Percentiles rank a stretch among this genome's conserved stretches.
phyloP scores from a whole-genome alignment of 2,888 invertebrate genomes.

The Leucoma salicis region DNA sequence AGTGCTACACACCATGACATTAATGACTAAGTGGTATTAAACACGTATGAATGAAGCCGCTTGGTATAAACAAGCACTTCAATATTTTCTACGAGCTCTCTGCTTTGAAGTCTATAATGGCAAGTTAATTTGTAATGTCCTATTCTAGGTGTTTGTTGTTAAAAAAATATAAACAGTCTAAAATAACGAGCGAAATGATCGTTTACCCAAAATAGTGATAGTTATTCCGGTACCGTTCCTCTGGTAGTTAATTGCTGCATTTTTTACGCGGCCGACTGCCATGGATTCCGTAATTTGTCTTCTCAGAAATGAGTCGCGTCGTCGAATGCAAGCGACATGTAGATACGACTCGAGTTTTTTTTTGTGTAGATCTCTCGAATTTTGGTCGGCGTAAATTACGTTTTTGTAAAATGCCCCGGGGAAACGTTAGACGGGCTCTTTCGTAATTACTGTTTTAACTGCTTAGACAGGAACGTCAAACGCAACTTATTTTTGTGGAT shows the following conservation, averaged over 20 bases:
- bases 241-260: constrained; percentile 77
- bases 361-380: constrained; percentile 62
- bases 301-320: constrained; percentile 81
- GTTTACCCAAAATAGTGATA: constrained; percentile 64
- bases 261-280: constrained; percentile 72
- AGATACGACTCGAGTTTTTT: constrained; percentile 52
- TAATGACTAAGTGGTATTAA: constrained; percentile 40
- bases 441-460: constrained; percentile 79
- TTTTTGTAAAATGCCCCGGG: constrained; percentile 74
- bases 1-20: constrained; percentile 22
- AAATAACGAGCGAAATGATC: constrained; percentile 72
- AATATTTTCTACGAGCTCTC: constrained; percentile 31
- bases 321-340: constrained; percentile 77
- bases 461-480: constrained; percentile 75
- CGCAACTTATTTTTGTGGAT: constrained; percentile 65
- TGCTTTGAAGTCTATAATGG: constrained; percentile 49
- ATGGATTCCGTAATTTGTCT: constrained; percentile 79
- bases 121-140: constrained; percentile 50
- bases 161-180: constrained; percentile 63
- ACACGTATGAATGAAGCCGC: constrained; percentile 46
- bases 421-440: constrained; percentile 76
- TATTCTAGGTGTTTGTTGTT: constrained; percentile 47
- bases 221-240: constrained; percentile 61
- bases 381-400: constrained; percentile 76
- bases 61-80: constrained; percentile 40